Evolutionary conservation across 2,888 invertebrate genomes (phyloP).

Genomic region (Siphlonurus alternatus): DNA sequence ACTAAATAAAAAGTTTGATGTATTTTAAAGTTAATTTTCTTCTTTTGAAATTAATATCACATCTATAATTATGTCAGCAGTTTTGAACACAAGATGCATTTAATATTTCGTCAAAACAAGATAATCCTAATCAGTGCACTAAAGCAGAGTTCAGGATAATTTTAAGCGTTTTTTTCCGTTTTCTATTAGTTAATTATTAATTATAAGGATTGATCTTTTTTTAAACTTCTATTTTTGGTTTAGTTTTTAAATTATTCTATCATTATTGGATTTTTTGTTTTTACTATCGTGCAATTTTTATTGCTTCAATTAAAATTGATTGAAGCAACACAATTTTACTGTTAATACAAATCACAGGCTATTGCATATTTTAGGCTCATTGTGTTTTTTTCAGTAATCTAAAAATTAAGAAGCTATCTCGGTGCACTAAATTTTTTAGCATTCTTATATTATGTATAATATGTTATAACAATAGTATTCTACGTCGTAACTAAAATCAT

Average conservation of each 20-base stretch:
- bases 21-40: background rate
- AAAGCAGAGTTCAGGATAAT: background rate
- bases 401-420: background rate
- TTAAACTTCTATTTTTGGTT: background rate
- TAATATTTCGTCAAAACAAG: background rate
- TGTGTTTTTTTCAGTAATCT: background rate
- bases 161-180: background rate
- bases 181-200: too few relatives aligned
- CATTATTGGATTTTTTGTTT: background rate
- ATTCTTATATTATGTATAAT: background rate
- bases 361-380: background rate
- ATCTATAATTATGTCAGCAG: background rate
- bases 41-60: background rate
- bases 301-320: background rate
- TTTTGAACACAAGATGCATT: background rate
- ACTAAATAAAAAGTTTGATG: too few relatives aligned
- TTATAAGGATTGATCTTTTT: too few relatives aligned
- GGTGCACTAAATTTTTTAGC: background rate
- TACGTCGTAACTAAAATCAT: too few relatives aligned
- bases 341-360: background rate
- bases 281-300: background rate
- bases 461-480: too few relatives aligned
- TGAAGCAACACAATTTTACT: background rate
- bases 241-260: background rate
- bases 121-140: too few relatives aligned